Evolutionary conservation across 1,140 invertebrate species (phyloP), one percentile per base, ranked within the genome.

Genomic region (Ceratina calcarata): DNA sequence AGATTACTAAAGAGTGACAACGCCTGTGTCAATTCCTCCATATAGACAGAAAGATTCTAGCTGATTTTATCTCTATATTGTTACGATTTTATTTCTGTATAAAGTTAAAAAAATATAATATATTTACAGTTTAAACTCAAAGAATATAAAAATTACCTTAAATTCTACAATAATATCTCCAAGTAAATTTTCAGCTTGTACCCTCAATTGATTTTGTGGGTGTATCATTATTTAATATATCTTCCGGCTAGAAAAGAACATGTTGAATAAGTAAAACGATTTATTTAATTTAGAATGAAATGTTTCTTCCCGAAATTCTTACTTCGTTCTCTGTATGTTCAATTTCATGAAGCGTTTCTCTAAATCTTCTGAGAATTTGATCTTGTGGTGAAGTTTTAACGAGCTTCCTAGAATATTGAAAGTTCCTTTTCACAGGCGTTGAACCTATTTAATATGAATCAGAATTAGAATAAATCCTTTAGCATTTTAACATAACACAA

Each of bases 341-440:
- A 10, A 72, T 45, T 24, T 78, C 49, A 1, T 49, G 22, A 4
- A 72, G 16, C 2, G 83, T 57, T 83, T 91, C 87, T 16, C 94
- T 92, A 86, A 94, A 96, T 27, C 94, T 90, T 66, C 92, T 89
- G 18, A 96, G 91, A 27, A 96, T 95, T 1, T 94, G 89, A 27
- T 95, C 94, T 84, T 96, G 95, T 1, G 96, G 96, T 0, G 96
- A 96, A 4, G 96, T 96, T 58, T 92, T 88, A 2, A 90, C 92
- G 70, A 97, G 85, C 0, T 87, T 67, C 75, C 93, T 92, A 62
- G 96, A 95, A 92, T 95, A 96, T 1, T 89, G 76, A 86, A 95
- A 96, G 10, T 94, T 93, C 70, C 90, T 93, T 75, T 94, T 94
- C 8, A 92, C 91, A 2, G 96, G 96, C 0, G 96, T 97, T 24